Evolutionary conservation across 2,888 invertebrate genomes (phyloP).

Genomic region (Rhabditophanes sp.): DNA sequence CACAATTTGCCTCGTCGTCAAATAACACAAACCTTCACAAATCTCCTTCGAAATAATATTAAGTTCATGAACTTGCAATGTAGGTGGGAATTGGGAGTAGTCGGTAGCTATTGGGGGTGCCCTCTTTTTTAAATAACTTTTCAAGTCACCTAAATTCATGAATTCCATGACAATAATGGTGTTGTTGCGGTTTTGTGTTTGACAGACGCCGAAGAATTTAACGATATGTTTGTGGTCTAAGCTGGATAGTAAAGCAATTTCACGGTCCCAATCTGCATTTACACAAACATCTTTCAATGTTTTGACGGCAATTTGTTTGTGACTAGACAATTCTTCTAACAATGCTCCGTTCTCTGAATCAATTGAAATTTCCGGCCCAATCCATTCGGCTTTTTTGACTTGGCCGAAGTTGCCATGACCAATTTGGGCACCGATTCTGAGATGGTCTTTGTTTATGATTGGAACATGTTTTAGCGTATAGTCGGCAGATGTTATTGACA

Average conservation of each 20-base stretch:
- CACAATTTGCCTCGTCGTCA: conserved; percentile 71
- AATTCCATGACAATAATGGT: conserved; percentile 64
- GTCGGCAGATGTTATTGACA: conserved; percentile 3
- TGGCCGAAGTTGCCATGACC: conserved; percentile 40
- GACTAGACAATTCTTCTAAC: neutral
- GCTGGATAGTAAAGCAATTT: conserved; percentile 83
- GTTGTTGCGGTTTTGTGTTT: conserved; percentile 61
- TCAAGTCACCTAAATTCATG: conserved; percentile 66
- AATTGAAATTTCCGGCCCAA: conserved; percentile 12
- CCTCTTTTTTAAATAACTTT: conserved; percentile 22
- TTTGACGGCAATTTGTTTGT: conserved; percentile 17
- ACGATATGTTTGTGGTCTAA: conserved; percentile 86
- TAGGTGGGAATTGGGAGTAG: conserved; percentile 54
- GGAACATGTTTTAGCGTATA: conserved; percentile 14
- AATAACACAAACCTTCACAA: conserved; percentile 54
- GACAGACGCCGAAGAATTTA: conserved; percentile 73
- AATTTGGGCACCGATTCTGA: conserved; percentile 29
- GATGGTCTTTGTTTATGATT: conserved; percentile 21
- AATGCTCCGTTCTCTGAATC: neutral
- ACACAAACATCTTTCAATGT: conserved; percentile 14
- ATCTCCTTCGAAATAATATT: conserved; percentile 52
- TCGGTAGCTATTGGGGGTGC: conserved; percentile 16
- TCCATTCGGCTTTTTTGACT: conserved; percentile 32
- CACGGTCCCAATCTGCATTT: conserved; percentile 45
- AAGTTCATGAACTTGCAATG: conserved; percentile 46